These are phyloP conservation scores for Bombyx mori DNA, from an alignment of 1,140 invertebrate species.

Conservation along the genomic window DNA sequence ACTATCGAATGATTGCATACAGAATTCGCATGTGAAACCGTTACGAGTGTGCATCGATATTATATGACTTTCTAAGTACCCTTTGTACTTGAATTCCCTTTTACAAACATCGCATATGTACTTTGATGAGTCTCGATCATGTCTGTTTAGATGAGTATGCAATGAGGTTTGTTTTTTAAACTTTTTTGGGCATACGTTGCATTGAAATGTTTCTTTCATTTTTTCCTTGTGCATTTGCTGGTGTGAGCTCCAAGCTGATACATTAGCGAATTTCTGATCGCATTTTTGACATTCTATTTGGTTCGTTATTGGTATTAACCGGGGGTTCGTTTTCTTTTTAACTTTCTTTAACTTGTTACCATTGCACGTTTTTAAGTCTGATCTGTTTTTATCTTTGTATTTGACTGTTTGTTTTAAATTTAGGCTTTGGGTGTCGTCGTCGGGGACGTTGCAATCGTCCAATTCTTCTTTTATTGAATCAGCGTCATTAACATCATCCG, in stretches of 20 bases:
- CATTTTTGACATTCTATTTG: slow-evolving; percentile 7
- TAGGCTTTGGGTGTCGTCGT: background rate
- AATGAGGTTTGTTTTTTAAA: slow-evolving; percentile 55
- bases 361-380: slow-evolving; percentile 10
- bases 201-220: slow-evolving; percentile 25
- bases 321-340: slow-evolving; percentile 7
- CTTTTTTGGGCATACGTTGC: slow-evolving; percentile 60
- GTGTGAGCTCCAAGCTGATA: slow-evolving; percentile 6
- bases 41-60: slow-evolving; percentile 48
- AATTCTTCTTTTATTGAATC: background rate
- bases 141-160: slow-evolving; percentile 60
- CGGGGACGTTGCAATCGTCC: background rate
- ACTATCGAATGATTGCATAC: slow-evolving; percentile 42
- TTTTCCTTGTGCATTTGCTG: slow-evolving; percentile 4
- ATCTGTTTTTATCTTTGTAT: slow-evolving; percentile 12
- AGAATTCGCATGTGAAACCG: slow-evolving; percentile 44
- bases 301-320: slow-evolving; percentile 4
- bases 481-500: slow-evolving; percentile 9
- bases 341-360: slow-evolving; percentile 11
- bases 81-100: slow-evolving; percentile 59
- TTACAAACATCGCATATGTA: slow-evolving; percentile 54
- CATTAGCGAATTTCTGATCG: slow-evolving; percentile 4
- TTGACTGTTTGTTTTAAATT: slow-evolving; percentile 5
- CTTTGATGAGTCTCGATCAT: slow-evolving; percentile 43
- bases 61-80: slow-evolving; percentile 65